A percentile compares a stretch with the other conserved stretches of the same genome.
These are phyloP conservation scores for Drosophila mulleri DNA, from an alignment of 2,888 invertebrate genomes.

Conservation along the genomic window DNA sequence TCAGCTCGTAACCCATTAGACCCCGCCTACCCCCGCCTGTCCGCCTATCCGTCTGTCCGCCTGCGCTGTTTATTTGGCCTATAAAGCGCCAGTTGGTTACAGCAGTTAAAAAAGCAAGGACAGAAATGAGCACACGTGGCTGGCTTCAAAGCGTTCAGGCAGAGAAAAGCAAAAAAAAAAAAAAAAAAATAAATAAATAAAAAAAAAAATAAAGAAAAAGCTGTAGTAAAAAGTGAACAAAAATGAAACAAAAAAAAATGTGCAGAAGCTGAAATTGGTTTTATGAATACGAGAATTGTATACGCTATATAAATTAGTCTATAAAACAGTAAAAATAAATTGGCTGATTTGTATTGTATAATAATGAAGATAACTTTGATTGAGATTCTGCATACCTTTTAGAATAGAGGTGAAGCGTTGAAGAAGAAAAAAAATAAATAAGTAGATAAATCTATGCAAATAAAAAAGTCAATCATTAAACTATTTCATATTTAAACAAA, in stretches of 20 bases:
- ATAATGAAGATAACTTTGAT: too few species aligned
- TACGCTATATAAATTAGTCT: conserved; percentile 17
- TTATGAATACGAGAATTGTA: not conserved
- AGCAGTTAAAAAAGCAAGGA: conserved; percentile 39
- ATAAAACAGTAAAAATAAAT: not conserved
- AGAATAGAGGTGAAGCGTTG: too few species aligned
- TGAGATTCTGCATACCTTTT: too few species aligned
- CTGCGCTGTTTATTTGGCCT: conserved; percentile 79
- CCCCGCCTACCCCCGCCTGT: not conserved
- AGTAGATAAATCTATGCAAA: too few species aligned
- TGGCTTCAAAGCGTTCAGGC: conserved; percentile 74
- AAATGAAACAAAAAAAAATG: not conserved
- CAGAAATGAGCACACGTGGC: conserved; percentile 61
- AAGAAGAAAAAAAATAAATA: too few species aligned
- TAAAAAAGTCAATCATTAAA: not conserved
- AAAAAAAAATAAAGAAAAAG: conserved; percentile 5
- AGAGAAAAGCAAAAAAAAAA: conserved; percentile 17
- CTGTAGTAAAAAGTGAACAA: conserved; percentile 47
- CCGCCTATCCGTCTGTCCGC: conserved; percentile 17
- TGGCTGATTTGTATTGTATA: too few species aligned
- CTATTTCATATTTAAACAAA: not conserved
- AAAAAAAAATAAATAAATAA: conserved; percentile 14
- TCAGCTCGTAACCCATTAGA: conserved; percentile 50
- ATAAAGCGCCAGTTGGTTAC: conserved; percentile 75
- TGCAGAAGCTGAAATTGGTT: not conserved